Conservation (phyloP, 2,888 invertebrate genomes). For the Stenotaenia linearis region DNA sequence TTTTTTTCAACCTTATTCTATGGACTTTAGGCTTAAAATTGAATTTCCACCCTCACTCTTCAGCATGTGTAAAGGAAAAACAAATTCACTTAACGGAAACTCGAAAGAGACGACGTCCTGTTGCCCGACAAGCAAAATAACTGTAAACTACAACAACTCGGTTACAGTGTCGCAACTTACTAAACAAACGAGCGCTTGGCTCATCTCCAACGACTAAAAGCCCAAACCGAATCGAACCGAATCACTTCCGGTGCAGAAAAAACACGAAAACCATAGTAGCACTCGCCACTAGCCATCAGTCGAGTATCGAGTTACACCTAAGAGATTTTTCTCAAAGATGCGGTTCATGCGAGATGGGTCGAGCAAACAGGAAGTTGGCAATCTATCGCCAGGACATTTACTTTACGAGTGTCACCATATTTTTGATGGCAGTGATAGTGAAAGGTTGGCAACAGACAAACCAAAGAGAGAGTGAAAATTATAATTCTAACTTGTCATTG, state of each 20-base stretch:
- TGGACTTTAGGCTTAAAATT: background rate
- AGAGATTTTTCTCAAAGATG: background rate
- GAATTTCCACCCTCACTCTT: background rate
- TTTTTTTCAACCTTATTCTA: background rate
- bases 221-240: too few relatives aligned
- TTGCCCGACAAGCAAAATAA: too few relatives aligned
- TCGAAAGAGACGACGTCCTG: too few relatives aligned
- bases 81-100: background rate
- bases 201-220: too few relatives aligned
- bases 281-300: background rate
- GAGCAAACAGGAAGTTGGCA: slow-evolving; percentile 12
- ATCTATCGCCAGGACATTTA: slow-evolving; percentile 12
- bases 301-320: background rate
- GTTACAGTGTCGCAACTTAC: too few relatives aligned
- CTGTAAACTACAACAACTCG: too few relatives aligned
- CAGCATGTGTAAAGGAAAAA: background rate
- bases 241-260: too few relatives aligned
- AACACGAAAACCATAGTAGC: background rate
- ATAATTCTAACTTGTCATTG: slow-evolving; percentile 16
- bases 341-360: background rate
- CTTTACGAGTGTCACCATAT: slow-evolving; percentile 17
- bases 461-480: background rate
- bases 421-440: slow-evolving; percentile 20
- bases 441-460: background rate
- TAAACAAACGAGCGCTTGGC: too few relatives aligned